Evolutionary conservation across 2,888 invertebrate species (phyloP).

Genomic region (Drosophila nr. perissopoda): DNA sequence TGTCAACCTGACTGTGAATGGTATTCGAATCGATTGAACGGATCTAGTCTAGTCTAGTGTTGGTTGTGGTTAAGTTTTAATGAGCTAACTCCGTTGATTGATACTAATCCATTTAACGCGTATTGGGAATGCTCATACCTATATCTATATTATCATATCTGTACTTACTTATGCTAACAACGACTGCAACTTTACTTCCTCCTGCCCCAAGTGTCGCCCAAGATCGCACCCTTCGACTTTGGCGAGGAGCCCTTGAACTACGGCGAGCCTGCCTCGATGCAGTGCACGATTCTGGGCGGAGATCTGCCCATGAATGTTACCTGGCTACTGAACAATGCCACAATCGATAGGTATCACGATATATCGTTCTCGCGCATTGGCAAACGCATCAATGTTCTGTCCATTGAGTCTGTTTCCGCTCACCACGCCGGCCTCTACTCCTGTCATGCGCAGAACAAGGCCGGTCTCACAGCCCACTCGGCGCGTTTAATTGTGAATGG

Average conservation of each 20-base stretch:
- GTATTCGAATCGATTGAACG: constrained; percentile 79
- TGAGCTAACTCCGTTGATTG: constrained; percentile 59
- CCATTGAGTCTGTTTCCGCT: constrained; percentile 86
- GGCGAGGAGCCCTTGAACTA: constrained; percentile 87
- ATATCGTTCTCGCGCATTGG: constrained; percentile 87
- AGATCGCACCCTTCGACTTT: constrained; percentile 87
- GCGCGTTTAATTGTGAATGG: constrained; percentile 88
- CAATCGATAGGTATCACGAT: constrained; percentile 84
- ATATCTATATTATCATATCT: constrained; percentile 7
- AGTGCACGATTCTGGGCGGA: constrained; percentile 88
- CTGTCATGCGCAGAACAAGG: constrained; percentile 89
- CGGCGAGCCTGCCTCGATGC: constrained; percentile 87
- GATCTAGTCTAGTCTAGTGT: neutral
- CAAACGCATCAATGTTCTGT: constrained; percentile 88
- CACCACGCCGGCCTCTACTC: constrained; percentile 89
- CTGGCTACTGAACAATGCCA: constrained; percentile 86
- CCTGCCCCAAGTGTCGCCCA: constrained; percentile 85
- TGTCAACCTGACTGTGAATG: constrained; percentile 87
- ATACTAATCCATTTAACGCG: constrained; percentile 83
- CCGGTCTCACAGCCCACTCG: constrained; percentile 87
- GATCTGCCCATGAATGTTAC: constrained; percentile 88
- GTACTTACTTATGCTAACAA: constrained; percentile 20
- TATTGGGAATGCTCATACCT: constrained; percentile 17
- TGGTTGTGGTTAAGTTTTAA: constrained; percentile 36
- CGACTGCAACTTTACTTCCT: constrained; percentile 5